phyloP scores from a whole-genome alignment of 2,888 invertebrate species.

The Noctua janthe region DNA sequence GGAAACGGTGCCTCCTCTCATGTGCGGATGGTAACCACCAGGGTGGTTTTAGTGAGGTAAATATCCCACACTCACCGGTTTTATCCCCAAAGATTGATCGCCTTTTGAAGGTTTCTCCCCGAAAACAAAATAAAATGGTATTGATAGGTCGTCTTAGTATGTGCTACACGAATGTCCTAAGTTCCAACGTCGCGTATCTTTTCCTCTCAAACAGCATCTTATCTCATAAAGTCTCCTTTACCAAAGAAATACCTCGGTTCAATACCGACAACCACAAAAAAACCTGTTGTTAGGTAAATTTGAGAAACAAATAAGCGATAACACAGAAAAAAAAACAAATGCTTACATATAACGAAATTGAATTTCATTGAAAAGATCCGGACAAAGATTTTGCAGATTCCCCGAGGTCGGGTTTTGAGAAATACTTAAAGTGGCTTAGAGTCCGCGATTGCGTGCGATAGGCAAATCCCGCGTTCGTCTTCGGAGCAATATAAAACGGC shows the following conservation, averaged over 20 bases:
- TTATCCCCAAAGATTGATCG: too few relatives aligned
- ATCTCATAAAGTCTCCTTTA: constrained; percentile 7
- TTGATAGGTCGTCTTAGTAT: background rate
- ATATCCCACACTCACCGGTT: too few relatives aligned
- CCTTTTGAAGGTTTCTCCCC: too few relatives aligned
- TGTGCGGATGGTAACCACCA: too few relatives aligned
- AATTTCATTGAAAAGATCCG: constrained; percentile 86
- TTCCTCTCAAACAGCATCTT: background rate
- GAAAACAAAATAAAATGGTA: background rate
- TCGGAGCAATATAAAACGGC: constrained; percentile 76
- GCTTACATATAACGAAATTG: constrained; percentile 82
- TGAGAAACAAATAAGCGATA: constrained; percentile 69
- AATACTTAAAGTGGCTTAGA: constrained; percentile 85
- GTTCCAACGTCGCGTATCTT: background rate
- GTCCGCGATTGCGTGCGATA: constrained; percentile 85
- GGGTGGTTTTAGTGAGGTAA: too few relatives aligned
- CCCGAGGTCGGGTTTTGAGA: constrained; percentile 80
- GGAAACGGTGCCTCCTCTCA: too few relatives aligned
- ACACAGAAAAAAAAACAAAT: constrained; percentile 74
- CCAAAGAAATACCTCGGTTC: background rate
- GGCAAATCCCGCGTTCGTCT: constrained; percentile 81
- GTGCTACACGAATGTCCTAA: background rate
- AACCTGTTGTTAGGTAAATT: constrained; percentile 60
- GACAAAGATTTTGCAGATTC: constrained; percentile 81
- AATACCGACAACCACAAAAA: constrained; percentile 17